Percentiles rank a stretch among this genome's conserved stretches.
These are phyloP conservation scores for Mormoops blainvillei DNA, from an alignment of 2,113 vertebrate species.

Conservation along the genomic window DNA sequence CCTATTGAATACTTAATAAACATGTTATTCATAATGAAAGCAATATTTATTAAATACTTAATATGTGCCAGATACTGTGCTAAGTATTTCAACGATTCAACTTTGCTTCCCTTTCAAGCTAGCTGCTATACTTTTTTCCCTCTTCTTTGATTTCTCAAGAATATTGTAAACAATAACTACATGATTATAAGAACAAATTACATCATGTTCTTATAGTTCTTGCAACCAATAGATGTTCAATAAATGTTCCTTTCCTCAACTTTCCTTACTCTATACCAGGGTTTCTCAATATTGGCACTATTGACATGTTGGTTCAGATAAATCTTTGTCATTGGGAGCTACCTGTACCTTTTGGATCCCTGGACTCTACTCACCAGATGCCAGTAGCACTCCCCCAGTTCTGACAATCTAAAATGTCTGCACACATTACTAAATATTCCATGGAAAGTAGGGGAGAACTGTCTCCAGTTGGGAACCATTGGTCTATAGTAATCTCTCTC, in stretches of 20 bases:
- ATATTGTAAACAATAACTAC: not conserved
- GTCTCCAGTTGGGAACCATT: not conserved
- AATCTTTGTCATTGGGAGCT: not conserved
- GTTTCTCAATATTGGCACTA: not conserved
- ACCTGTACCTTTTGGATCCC: not conserved
- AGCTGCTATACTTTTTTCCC: not conserved
- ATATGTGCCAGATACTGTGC: not conserved
- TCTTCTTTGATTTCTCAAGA: constrained; percentile 7
- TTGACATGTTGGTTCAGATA: not conserved
- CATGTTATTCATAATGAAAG: not conserved
- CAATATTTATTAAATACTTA: constrained; percentile 22
- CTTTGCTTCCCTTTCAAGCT: not conserved
- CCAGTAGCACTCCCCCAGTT: not conserved
- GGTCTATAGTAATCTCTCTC: not conserved
- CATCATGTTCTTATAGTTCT: not conserved
- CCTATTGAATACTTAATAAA: not conserved
- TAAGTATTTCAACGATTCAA: not conserved
- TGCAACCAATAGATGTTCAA: not conserved
- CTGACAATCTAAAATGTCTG: not conserved
- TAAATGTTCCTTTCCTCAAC: not conserved
- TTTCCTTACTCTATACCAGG: not conserved
- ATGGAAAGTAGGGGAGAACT: not conserved
- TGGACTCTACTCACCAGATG: not conserved
- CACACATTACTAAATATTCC: not conserved
- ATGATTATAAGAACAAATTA: too few relatives aligned